Base-by-base conservation (phyloP, 2,888 invertebrate genomes). In the Metalampra italica region DNA sequence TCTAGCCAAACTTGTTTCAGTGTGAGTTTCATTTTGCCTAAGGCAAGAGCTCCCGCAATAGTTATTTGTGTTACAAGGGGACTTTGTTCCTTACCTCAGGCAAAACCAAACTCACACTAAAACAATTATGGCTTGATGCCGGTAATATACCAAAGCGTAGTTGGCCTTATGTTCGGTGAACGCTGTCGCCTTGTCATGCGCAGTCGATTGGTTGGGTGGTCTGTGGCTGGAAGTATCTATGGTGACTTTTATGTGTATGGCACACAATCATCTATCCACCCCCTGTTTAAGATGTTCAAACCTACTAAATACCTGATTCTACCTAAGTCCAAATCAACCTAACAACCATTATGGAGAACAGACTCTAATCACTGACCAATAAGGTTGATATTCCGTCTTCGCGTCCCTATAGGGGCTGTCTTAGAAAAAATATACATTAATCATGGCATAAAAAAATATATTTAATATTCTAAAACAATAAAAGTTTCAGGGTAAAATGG, bases 401-500 rank as follows among this genome's bases (percentile, higher is more conserved):
- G 52, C 29, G 53, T 60, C 64, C 63, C 71, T 76, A 74, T 53
- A 56, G 47, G n/a, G 34, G 68, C 75, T 71, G 78, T 75, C 73
- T 73, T 72, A 53, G 60, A 68, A 76, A 72, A 74, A 71, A 75
- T 62, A 54, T 47, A 49, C 53, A 63, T 72, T 66, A 58, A 57
- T 51, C 49, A 49, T 56, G 53, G 43, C 48, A 41, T n/a, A 29
- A 12, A 29, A 8, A 38, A n/a, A n/a, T n/a, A n/a, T n/a, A n/a
- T n/a, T n/a, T n/a, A 29, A 12, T 30, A 42, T 39, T 14, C n/a
- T 39, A 39, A 14, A 12, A 37, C n/a, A 11, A 11, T 8, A 14
- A 37, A 13, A 9, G 8, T 9, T 39, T 39, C 4, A 39, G 37
- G 37, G 37, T n/a, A 39, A 39, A 39, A 14, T 37, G 37, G 7